Evolutionary conservation across 2,888 invertebrate genomes (phyloP).

Genomic region (Brachyptera putata): DNA sequence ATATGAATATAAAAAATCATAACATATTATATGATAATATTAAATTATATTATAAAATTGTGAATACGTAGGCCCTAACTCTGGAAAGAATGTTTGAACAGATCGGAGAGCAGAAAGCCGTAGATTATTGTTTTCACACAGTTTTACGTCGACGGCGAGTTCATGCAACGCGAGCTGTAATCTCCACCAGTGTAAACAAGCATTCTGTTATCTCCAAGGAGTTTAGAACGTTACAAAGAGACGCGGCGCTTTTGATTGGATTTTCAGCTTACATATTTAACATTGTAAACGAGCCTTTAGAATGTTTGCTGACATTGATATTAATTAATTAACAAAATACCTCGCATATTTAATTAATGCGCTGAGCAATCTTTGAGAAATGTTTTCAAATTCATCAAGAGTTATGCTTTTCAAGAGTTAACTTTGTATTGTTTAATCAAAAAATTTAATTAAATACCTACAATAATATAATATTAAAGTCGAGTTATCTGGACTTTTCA

Average conservation of each 20-base stretch:
- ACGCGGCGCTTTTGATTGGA: constrained; percentile 13
- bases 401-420: neutral
- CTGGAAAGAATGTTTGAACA: too few relatives aligned
- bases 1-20: too few relatives aligned
- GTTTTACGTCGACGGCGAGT: too few relatives aligned
- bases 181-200: too few relatives aligned
- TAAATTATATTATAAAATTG: too few relatives aligned
- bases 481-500: neutral
- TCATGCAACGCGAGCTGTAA: too few relatives aligned
- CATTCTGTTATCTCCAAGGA: constrained; percentile 5
- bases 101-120: too few relatives aligned
- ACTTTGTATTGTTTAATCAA: constrained; percentile 5
- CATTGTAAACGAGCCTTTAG: neutral
- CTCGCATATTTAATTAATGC: constrained; percentile 19
- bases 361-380: constrained; percentile 15
- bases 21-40: too few relatives aligned
- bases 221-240: neutral
- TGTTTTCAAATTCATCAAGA: constrained; percentile 14
- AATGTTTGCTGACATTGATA: constrained; percentile 17
- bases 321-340: constrained; percentile 22
- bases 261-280: constrained; percentile 14
- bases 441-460: neutral
- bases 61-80: too few relatives aligned
- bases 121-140: too few relatives aligned
- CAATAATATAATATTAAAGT: neutral